Conservation (phyloP, 2,113 vertebrate species). For the Suricata suricatta region DNA sequence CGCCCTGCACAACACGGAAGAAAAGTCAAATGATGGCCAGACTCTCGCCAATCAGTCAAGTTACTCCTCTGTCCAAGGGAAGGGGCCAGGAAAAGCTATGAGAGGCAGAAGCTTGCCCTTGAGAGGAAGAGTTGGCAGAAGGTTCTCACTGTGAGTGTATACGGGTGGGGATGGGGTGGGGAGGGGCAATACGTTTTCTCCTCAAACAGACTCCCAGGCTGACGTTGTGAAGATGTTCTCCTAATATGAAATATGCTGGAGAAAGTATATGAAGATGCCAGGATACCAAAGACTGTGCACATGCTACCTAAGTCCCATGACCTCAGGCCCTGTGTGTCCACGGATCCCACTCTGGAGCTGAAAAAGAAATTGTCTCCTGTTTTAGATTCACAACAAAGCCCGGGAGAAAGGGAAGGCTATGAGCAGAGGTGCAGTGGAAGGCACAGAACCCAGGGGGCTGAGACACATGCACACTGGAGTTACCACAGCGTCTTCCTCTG, state of each 20-base stretch:
- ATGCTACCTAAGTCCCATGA: not conserved
- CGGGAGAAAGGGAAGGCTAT: not conserved
- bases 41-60: not conserved
- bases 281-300: not conserved
- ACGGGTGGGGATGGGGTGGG: not conserved
- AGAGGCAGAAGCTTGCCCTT: not conserved
- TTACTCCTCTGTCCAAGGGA: not conserved
- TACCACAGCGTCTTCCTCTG: not conserved
- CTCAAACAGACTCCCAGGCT: not conserved
- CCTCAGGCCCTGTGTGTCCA: not conserved
- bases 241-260: not conserved
- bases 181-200: not conserved
- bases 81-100: not conserved
- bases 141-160: not conserved
- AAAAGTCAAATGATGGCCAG: not conserved
- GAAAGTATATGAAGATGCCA: not conserved
- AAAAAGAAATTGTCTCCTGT: constrained; percentile 15
- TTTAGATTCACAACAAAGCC: not conserved
- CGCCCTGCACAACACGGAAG: not conserved
- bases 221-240: not conserved
- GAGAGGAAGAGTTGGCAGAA: not conserved
- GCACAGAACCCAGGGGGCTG: not conserved
- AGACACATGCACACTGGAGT: not conserved
- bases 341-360: not conserved
- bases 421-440: not conserved